Evolutionary conservation across 2,888 invertebrate species (phyloP).

Genomic region (Eulithis prunata): DNA sequence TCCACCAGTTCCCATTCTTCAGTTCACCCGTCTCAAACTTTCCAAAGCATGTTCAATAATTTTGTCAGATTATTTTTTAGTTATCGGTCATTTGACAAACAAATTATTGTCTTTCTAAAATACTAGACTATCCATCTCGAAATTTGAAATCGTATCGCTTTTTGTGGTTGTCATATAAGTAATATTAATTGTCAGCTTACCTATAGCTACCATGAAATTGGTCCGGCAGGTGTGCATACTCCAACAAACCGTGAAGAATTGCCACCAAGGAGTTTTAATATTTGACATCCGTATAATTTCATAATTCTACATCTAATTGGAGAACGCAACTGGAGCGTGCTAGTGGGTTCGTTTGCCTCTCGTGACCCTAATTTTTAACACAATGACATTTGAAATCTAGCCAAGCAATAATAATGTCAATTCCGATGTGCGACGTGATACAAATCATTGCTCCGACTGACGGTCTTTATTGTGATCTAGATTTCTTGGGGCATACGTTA

Average conservation of each 20-base stretch:
- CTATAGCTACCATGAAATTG: slow-evolving; percentile 1
- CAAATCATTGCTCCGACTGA: slow-evolving; percentile 8
- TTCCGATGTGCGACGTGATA: slow-evolving; percentile 16
- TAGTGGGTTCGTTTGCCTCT: slow-evolving; percentile 24
- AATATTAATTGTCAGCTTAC: too few relatives aligned
- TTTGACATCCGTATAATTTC: slow-evolving; percentile 38
- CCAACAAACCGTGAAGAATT: slow-evolving; percentile 20
- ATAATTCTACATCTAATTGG: slow-evolving; percentile 32
- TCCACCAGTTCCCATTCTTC: too few relatives aligned
- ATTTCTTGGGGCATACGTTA: too few relatives aligned
- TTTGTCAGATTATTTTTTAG: too few relatives aligned
- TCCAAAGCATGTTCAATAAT: too few relatives aligned
- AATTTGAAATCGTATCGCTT: too few relatives aligned
- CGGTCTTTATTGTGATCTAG: too few relatives aligned
- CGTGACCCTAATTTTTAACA: slow-evolving; percentile 27
- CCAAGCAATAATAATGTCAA: slow-evolving; percentile 22
- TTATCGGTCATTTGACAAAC: too few relatives aligned
- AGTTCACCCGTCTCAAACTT: too few relatives aligned
- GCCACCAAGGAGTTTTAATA: slow-evolving; percentile 30
- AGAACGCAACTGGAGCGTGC: slow-evolving; percentile 23
- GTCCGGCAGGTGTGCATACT: slow-evolving; percentile 14
- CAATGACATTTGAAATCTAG: slow-evolving; percentile 31
- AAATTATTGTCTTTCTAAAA: too few relatives aligned
- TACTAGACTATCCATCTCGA: too few relatives aligned
- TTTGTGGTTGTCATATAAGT: too few relatives aligned